These are phyloP conservation scores for Tolypeutes matacus DNA, from an alignment of 2,797 vertebrate genomes.

Conservation along the genomic window DNA sequence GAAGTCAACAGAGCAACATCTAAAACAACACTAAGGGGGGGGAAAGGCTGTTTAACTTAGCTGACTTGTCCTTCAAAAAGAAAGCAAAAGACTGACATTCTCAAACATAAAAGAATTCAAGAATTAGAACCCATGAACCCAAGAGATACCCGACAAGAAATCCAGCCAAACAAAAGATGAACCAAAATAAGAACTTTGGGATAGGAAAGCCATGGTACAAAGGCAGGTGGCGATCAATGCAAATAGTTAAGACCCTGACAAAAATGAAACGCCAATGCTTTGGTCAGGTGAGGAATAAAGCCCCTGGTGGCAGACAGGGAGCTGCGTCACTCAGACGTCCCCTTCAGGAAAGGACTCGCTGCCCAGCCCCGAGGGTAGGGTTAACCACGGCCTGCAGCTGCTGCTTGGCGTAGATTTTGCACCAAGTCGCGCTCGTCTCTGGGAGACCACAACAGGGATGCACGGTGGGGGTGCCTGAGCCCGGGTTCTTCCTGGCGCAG, in stretches of 20 bases:
- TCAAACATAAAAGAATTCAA: background rate
- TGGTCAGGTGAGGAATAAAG: background rate
- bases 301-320: background rate
- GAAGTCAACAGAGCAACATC: background rate
- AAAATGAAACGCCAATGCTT: background rate
- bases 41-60: background rate
- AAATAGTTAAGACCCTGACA: fast-evolving
- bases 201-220: fast-evolving
- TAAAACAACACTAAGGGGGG: background rate
- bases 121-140: background rate
- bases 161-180: background rate
- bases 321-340: background rate
- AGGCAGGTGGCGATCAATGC: fast-evolving
- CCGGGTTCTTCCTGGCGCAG: no score
- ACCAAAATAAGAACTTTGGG: background rate
- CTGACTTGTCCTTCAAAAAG: background rate
- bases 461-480: background rate
- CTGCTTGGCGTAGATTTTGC: background rate
- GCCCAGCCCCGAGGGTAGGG: no score
- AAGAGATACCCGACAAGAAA: background rate
- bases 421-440: no score
- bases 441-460: no score
- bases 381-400: background rate
- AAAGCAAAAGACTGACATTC: background rate
- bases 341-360: no score